Base-by-base conservation (phyloP, 2,888 invertebrate species). In the Sinotaia quadrata region DNA sequence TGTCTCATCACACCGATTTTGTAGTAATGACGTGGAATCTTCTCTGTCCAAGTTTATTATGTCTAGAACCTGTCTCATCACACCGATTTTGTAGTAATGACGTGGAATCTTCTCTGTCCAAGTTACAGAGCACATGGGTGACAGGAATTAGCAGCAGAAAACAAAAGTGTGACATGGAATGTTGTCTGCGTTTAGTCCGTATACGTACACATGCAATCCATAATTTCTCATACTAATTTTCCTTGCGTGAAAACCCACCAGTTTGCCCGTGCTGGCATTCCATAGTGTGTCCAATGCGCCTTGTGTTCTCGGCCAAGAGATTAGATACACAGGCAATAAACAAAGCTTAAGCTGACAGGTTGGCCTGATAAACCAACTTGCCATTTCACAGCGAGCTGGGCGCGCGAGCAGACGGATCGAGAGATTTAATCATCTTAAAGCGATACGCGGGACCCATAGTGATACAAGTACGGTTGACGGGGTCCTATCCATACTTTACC, bases 291-390 rank as follows among this genome's bases (percentile, higher is more conserved):
- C 47, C 60, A 60, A 44, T 60, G 44, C 44, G 29, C 18, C 60
- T 37, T 60, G 41, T 60, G 29, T 60, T 18, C 47, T 10, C 37
- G 37, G 27, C 29, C 12, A 31, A 60, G 24, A 60, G 60, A 60
- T 60, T 60, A 60, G 60, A 60, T 60, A 60, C 37, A n/a, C 44
- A n/a, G 24, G 37, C 47, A 60, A 60, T 60, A 60, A 60, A 60
- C 60, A 60, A 60, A 44, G 44, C 60, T 60, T 60, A 60, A 31
- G 24, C 60, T 60, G 60, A 60, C 60, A 60, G 60, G 41, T n/a
- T 4, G 29, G 24, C 27, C 60, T 37, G 60, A 60, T 60, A 60
- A 60, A 47, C 44, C 44, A n/a, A 37, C 37, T 60, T 15, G 47
- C 60, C 60, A 27, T 60, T 47, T 60, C 37, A 41, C n/a, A 31